These are phyloP conservation scores for Catamblyrhynchus diadema DNA, from an alignment of 2,797 vertebrate species.

Conservation along the genomic window DNA sequence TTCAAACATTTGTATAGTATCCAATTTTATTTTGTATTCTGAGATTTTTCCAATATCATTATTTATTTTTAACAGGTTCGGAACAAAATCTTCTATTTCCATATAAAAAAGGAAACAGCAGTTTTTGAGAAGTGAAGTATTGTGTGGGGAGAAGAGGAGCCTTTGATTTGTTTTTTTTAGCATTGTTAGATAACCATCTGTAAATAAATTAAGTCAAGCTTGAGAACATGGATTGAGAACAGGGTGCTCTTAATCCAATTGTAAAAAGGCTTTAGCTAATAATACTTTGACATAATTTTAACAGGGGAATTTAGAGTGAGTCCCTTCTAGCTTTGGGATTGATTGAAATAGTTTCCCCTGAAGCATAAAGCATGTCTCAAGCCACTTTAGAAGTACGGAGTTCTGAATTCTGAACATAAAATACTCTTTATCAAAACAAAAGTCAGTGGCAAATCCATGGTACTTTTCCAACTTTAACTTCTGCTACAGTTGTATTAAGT, in stretches of 20 bases:
- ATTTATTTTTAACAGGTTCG: not conserved
- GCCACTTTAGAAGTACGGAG: not conserved
- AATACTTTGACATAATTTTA: not conserved
- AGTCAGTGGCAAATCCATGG: not conserved
- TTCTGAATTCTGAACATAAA: not conserved
- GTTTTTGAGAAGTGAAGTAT: not conserved
- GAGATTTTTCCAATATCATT: not conserved
- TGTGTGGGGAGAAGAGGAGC: not conserved
- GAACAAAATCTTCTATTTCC: not conserved
- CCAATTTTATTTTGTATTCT: not conserved
- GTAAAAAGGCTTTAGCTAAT: not conserved
- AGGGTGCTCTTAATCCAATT: not conserved
- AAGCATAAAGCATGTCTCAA: not conserved
- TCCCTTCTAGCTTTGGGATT: not conserved
- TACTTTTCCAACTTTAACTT: not conserved
- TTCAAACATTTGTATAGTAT: not conserved
- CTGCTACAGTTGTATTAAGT: not conserved
- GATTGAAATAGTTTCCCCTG: not conserved
- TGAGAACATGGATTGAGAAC: not conserved
- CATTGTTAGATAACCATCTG: not conserved
- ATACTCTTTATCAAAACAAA: not conserved
- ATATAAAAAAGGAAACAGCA: not conserved
- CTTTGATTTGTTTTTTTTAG: not conserved
- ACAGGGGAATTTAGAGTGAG: not conserved
- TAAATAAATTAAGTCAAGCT: not conserved